Percentiles rank a stretch among this genome's conserved stretches.
These are phyloP conservation scores for Mohoua ochrocephala DNA, from an alignment of 2,113 vertebrate genomes.

Conservation along the genomic window DNA sequence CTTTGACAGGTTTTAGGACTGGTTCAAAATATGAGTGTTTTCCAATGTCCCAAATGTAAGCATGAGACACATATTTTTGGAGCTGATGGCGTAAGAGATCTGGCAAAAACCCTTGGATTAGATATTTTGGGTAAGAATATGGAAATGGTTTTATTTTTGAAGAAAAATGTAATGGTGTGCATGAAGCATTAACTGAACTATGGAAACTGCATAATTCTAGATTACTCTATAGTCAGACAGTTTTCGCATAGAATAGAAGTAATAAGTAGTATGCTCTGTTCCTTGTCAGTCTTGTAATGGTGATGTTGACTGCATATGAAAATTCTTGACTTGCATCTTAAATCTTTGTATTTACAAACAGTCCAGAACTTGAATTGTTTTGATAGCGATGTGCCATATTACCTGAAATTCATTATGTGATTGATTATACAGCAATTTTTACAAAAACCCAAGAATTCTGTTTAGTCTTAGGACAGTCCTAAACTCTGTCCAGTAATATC, in stretches of 20 bases:
- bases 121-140: slow-evolving; percentile 81
- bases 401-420: neutral
- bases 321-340: neutral
- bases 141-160: neutral
- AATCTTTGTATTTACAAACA: neutral
- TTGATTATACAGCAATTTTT: neutral
- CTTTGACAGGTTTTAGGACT: slow-evolving; percentile 87
- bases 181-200: neutral
- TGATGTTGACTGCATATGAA: neutral
- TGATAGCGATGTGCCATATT: neutral
- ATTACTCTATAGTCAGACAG: neutral
- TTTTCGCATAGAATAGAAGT: neutral
- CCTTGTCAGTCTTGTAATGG: neutral
- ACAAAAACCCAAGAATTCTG: neutral
- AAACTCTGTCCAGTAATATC: neutral
- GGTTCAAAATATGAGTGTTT: slow-evolving; percentile 98
- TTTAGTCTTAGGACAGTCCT: neutral
- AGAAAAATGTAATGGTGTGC: neutral
- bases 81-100: slow-evolving; percentile 81
- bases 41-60: slow-evolving; percentile 91
- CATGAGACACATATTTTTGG: slow-evolving; percentile 95
- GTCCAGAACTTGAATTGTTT: neutral
- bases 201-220: neutral
- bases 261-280: neutral
- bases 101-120: slow-evolving; percentile 82